phyloP scores from a whole-genome alignment of 1,140 invertebrate species.

The Schmidtea mediterranea region DNA sequence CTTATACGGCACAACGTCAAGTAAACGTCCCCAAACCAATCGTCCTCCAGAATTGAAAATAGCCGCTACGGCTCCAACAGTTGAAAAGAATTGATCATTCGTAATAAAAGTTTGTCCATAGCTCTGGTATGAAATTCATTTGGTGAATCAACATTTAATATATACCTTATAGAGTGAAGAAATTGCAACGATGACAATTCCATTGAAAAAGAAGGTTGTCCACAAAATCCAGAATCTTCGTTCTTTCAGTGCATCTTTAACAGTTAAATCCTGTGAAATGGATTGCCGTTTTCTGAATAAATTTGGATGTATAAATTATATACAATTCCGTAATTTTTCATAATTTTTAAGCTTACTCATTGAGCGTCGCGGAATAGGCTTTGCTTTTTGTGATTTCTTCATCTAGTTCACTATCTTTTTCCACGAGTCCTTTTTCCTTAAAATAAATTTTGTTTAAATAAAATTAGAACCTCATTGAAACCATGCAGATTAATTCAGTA shows the following conservation, averaged over 20 bases:
- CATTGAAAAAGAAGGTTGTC: slow-evolving; percentile 25
- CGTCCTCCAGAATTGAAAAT: slow-evolving; percentile 28
- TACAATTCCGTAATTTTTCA: too few species aligned
- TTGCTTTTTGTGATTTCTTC: too few species aligned
- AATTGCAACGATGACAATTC: slow-evolving; percentile 22
- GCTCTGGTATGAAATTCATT: slow-evolving; percentile 12
- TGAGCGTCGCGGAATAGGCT: too few species aligned
- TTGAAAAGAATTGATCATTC: slow-evolving; percentile 28
- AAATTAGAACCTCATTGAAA: too few species aligned
- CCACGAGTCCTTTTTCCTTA: too few species aligned
- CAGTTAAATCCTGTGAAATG: neutral
- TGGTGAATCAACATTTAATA: neutral
- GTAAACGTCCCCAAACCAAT: slow-evolving; percentile 26
- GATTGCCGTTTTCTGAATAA: too few species aligned
- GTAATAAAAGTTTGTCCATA: slow-evolving; percentile 29
- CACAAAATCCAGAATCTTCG: slow-evolving; percentile 20
- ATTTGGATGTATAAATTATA: too few species aligned
- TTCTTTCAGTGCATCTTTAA: slow-evolving; percentile 11
- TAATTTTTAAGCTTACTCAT: too few species aligned
- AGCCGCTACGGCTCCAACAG: slow-evolving; percentile 27
- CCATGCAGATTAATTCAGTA: too few species aligned
- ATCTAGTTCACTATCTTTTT: too few species aligned
- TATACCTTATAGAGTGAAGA: slow-evolving; percentile 28
- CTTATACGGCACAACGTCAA: slow-evolving; percentile 24
- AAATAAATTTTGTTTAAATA: too few species aligned